Percentiles rank a stretch among this genome's conserved stretches.
These are phyloP conservation scores for Anas platyrhynchos DNA, from an alignment of 2,113 vertebrate species.

Conservation along the genomic window DNA sequence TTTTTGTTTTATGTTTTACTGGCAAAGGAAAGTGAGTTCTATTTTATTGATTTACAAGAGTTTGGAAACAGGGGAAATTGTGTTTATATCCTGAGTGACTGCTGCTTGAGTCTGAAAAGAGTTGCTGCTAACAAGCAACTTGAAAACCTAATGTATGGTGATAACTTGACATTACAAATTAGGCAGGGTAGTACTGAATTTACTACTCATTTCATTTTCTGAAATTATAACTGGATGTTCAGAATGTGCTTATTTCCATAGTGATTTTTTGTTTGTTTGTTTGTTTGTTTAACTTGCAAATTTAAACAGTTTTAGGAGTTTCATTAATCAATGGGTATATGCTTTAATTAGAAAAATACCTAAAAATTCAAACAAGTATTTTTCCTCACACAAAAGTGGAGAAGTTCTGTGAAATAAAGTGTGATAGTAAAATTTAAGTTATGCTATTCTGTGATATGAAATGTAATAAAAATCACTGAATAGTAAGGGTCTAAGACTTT, in stretches of 20 bases:
- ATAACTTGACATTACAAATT: not conserved
- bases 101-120: not conserved
- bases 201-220: not conserved
- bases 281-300: not conserved
- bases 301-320: not conserved
- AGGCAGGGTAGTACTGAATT: not conserved
- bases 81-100: not conserved
- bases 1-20: not conserved
- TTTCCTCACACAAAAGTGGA: not conserved
- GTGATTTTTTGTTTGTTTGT: not conserved
- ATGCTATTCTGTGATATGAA: not conserved
- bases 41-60: not conserved
- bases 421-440: not conserved
- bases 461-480: not conserved
- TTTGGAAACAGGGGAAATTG: not conserved
- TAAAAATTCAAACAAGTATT: not conserved
- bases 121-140: not conserved
- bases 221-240: not conserved
- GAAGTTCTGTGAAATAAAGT: not conserved
- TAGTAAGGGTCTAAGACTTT: not conserved
- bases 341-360: not conserved
- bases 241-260: constrained; percentile 22
- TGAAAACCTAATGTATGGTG: not conserved
- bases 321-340: not conserved
- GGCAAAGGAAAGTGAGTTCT: not conserved